Conservation (phyloP, 2,113 vertebrate genomes). For the Cichladusa arquata region DNA sequence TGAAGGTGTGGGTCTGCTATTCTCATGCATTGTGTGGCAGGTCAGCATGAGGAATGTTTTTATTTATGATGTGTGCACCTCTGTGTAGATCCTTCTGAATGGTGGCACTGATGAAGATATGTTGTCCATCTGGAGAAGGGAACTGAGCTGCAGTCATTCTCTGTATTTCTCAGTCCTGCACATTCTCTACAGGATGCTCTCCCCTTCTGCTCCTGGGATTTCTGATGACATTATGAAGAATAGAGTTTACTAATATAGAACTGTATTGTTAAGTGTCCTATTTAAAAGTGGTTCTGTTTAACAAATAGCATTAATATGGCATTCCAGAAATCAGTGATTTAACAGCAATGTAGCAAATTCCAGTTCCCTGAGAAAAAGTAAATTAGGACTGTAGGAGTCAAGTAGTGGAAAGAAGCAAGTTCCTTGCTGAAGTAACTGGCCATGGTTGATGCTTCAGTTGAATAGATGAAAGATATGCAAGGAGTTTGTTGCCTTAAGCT, state of each 20-base stretch:
- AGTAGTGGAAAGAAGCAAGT: background rate
- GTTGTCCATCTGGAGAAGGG: background rate
- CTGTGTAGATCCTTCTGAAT: background rate
- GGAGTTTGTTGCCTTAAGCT: background rate
- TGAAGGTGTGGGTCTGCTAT: background rate
- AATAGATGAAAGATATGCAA: background rate
- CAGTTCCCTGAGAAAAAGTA: background rate
- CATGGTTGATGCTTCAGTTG: background rate
- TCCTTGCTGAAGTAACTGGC: background rate
- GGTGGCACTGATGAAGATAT: background rate
- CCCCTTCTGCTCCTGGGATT: background rate
- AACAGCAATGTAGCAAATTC: background rate
- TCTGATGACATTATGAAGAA: background rate
- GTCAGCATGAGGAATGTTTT: background rate
- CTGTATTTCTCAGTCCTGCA: background rate
- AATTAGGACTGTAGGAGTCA: background rate
- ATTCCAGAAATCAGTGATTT: background rate
- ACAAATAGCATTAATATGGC: background rate
- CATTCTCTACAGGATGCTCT: accelerated
- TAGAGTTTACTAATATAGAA: background rate
- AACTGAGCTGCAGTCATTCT: background rate
- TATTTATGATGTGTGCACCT: background rate
- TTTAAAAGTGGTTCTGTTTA: background rate
- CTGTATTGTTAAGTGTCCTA: background rate
- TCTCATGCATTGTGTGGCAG: background rate